Evolutionary conservation across 2,113 vertebrate species (phyloP), one percentile per base, ranked within the genome.

Genomic region (Entomyzon cyanotis): DNA sequence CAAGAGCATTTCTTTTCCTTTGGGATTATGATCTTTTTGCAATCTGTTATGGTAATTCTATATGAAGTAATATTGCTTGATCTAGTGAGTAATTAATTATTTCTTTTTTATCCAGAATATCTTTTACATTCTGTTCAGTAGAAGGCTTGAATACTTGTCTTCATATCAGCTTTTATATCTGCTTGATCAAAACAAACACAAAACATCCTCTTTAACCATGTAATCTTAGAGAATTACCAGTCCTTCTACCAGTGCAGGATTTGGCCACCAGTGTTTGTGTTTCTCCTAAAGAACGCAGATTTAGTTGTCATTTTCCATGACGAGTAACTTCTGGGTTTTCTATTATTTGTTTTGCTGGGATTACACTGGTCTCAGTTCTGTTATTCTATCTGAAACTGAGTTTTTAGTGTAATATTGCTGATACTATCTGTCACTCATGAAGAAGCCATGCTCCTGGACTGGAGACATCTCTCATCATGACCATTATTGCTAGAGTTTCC

Each of bases 21-120:
- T 65, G 0, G 0, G 9, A 16, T 55, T 65, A 25, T n/a, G 10
- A 55, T 30, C 2, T 52, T 73, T 64, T 33, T n/a, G 8, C 13
- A 65, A 50, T 90, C 23, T 42, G 5, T 68, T 67, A 22, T 60
- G 31, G 12, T 59, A 89, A 46, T 16, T 24, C 25, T 30, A 2
- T 28, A 37, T 9, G 12, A 84, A 46, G 20, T 24, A 39, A 9
- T 56, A 52, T 60, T 87, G 52, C 15, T 30, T 0, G 1, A 35
- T 19, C 28, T 22, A 35, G 15, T 33, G 19, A 52, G 15, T 21
- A 71, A 25, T 53, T 21, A 71, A 25, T 53, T 30, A 18, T 55
- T 37, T 47, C 10, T 41, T 73, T 69, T 39, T 3, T 5, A 15
- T 71, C 52, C 58, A 30, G 50, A 69, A 78, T 52, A 9, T 46